Conservation (phyloP, 2,797 vertebrate species). For the Bradypodion ventrale region DNA sequence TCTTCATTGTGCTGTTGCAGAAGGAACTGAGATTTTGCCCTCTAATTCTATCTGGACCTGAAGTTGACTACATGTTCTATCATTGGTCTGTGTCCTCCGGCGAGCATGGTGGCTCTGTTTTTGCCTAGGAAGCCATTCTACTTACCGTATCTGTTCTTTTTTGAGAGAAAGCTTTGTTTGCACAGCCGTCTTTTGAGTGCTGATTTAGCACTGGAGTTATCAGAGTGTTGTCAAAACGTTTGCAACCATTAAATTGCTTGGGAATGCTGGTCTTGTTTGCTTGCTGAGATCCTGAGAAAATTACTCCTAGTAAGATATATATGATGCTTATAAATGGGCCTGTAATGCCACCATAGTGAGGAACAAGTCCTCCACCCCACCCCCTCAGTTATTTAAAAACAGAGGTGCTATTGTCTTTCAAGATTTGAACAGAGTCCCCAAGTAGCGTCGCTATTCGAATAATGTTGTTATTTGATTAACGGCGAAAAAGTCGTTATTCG, state of each 20-base stretch:
- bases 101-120: background rate
- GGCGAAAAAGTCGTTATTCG: too few species aligned
- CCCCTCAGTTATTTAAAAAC: constrained; percentile 72
- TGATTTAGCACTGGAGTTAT: constrained; percentile 10
- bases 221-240: constrained; percentile 48
- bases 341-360: constrained; percentile 60
- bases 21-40: background rate
- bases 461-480: too few species aligned
- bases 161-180: constrained; percentile 5
- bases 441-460: too few species aligned
- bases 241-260: constrained; percentile 33
- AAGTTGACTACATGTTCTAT: constrained; percentile 37
- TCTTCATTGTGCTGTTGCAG: background rate
- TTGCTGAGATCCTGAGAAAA: constrained; percentile 36
- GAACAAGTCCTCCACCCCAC: constrained; percentile 56
- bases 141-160: background rate
- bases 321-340: constrained; percentile 53
- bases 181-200: background rate
- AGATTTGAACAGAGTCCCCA: constrained; percentile 61
- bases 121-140: background rate
- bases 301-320: constrained; percentile 38
- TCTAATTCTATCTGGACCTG: constrained; percentile 13
- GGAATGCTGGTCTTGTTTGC: constrained; percentile 20
- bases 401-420: constrained; percentile 75
- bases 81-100: constrained; percentile 38